Conservation (phyloP, 2,888 invertebrate genomes). For the Horisme vitalbata region DNA sequence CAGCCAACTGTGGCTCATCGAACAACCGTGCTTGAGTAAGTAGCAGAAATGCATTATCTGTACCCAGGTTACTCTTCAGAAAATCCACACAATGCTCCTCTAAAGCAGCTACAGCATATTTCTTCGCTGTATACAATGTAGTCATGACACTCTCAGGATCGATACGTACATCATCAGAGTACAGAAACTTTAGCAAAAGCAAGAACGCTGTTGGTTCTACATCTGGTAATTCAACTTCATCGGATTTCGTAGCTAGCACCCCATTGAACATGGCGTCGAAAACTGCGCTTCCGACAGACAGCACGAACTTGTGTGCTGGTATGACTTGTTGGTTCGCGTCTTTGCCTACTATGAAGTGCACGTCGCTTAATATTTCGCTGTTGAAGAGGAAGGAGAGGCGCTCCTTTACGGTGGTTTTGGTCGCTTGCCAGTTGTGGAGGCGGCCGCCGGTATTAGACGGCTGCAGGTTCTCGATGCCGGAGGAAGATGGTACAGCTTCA, state of each 20-base stretch:
- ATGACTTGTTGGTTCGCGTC: conserved; percentile 86
- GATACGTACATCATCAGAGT: conserved; percentile 92
- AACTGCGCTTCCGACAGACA: conserved; percentile 92
- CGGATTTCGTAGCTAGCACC: conserved; percentile 85
- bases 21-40: conserved; percentile 91
- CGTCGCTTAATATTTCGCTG: conserved; percentile 84
- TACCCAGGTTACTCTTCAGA: conserved; percentile 87
- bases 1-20: conserved; percentile 92
- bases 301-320: conserved; percentile 90
- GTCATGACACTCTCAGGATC: conserved; percentile 94
- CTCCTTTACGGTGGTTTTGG: conserved; percentile 89
- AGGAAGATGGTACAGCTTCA: conserved; percentile 59
- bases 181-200: conserved; percentile 87
- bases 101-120: conserved; percentile 92
- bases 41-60: conserved; percentile 92
- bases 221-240: conserved; percentile 91
- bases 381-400: conserved; percentile 85
- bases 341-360: conserved; percentile 90
- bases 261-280: conserved; percentile 95
- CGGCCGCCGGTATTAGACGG: conserved; percentile 71
- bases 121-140: conserved; percentile 92
- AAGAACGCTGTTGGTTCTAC: conserved; percentile 92
- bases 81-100: conserved; percentile 93
- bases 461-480: conserved; percentile 66
- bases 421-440: conserved; percentile 87